Percentiles rank a stretch among this genome's conserved stretches.
Evolutionary conservation across 2,113 vertebrate species (phyloP).

Genomic region (Dasyornis broadbenti): DNA sequence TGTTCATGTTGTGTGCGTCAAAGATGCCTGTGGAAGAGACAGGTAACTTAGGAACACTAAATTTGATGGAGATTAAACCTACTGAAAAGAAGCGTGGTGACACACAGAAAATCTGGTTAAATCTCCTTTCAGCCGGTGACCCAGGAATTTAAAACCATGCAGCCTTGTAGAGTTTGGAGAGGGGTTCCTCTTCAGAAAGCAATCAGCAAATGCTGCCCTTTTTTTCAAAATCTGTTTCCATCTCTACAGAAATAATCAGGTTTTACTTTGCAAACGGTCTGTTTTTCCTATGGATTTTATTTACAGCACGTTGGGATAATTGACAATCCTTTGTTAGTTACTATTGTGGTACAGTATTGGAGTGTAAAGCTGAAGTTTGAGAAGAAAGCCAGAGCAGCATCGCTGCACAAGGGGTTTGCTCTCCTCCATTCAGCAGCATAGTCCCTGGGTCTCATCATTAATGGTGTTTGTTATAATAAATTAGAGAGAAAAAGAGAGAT

Average conservation of each 20-base stretch:
- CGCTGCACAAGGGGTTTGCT: not conserved
- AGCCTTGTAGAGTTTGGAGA: not conserved
- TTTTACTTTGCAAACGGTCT: not conserved
- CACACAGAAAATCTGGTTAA: not conserved
- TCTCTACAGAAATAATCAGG: not conserved
- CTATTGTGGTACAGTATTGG: not conserved
- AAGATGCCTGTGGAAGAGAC: not conserved
- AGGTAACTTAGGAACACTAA: not conserved
- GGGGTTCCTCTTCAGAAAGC: not conserved
- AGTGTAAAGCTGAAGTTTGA: not conserved
- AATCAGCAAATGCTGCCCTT: not conserved
- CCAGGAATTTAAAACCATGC: not conserved
- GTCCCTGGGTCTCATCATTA: not conserved
- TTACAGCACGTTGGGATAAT: not conserved
- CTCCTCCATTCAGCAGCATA: not conserved
- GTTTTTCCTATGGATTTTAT: not conserved
- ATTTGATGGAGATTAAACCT: not conserved
- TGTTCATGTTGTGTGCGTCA: not conserved
- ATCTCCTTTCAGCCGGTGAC: not conserved
- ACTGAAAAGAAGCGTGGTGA: not conserved
- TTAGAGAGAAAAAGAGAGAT: not conserved
- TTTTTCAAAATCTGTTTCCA: not conserved
- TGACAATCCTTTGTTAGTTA: not conserved
- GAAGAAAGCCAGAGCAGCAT: not conserved
- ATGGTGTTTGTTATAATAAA: slow-evolving; percentile 19